These are phyloP conservation scores for Lasius fuliginosus DNA, from an alignment of 2,888 invertebrate species.

Conservation along the genomic window DNA sequence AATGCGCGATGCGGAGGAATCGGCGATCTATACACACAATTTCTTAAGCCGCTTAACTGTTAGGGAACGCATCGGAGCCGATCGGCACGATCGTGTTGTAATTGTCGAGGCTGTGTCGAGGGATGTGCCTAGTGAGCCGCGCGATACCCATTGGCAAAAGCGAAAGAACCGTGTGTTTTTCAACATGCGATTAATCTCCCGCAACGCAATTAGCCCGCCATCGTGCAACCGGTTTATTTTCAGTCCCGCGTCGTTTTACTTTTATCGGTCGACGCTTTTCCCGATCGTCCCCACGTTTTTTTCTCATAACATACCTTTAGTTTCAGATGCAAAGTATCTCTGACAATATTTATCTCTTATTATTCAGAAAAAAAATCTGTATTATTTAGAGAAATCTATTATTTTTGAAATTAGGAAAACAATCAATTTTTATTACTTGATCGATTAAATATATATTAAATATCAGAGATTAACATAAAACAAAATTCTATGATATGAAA, in stretches of 20 bases:
- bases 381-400: constrained; percentile 1
- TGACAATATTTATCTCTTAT: constrained; percentile 3
- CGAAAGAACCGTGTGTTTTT: constrained; percentile 3
- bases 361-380: background rate
- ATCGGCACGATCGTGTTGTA: constrained; percentile 1
- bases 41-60: constrained; percentile 47
- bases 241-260: constrained; percentile 25
- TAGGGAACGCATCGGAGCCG: background rate
- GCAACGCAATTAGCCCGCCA: constrained; percentile 43
- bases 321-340: background rate
- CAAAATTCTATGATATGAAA: background rate
- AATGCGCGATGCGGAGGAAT: constrained; percentile 37
- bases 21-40: constrained; percentile 38
- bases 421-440: background rate
- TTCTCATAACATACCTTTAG: constrained; percentile 36
- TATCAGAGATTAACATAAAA: background rate
- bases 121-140: background rate
- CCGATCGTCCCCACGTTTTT: constrained; percentile 36
- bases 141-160: constrained; percentile 6
- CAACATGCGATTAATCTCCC: constrained; percentile 45
- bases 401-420: background rate
- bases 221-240: constrained; percentile 50
- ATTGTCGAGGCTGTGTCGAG: background rate
- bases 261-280: constrained; percentile 23
- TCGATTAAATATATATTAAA: background rate